phyloP scores from a whole-genome alignment of 2,113 vertebrate genomes.

The Lota lota region DNA sequence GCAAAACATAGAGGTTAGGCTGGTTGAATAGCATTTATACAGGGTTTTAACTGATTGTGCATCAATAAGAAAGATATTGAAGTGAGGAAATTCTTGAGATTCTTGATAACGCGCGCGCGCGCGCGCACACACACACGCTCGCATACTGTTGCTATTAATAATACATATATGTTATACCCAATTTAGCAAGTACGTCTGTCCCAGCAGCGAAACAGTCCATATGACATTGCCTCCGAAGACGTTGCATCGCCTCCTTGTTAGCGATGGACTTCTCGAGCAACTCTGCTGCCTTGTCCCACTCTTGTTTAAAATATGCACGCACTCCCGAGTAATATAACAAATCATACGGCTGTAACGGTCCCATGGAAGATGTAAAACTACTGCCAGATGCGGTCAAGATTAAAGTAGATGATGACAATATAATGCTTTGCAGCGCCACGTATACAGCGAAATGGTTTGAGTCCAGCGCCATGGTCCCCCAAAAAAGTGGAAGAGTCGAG shows the following conservation, averaged over 20 bases:
- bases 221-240: slow-evolving; percentile 66
- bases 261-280: slow-evolving; percentile 81
- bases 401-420: not conserved
- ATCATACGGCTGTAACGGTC: slow-evolving; percentile 74
- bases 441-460: slow-evolving; percentile 51
- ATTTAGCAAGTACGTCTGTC: slow-evolving; percentile 29
- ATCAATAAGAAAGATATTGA: no score
- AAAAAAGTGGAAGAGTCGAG: slow-evolving; percentile 10
- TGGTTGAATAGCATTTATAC: not conserved
- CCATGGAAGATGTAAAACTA: slow-evolving; percentile 14
- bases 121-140: no score
- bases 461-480: slow-evolving; percentile 64
- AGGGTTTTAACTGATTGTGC: no score
- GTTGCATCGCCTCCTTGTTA: slow-evolving; percentile 71
- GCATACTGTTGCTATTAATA: no score
- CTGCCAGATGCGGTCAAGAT: slow-evolving; percentile 5
- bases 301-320: slow-evolving; percentile 79
- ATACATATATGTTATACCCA: slow-evolving; percentile 52
- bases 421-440: slow-evolving; percentile 67
- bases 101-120: no score
- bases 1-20: not conserved
- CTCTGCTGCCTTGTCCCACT: slow-evolving; percentile 84
- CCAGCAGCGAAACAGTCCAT: slow-evolving; percentile 61
- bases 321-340: slow-evolving; percentile 84
- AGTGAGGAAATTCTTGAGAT: no score